Evolutionary conservation across 64 coral and sea anemone genomes (phyloP), one percentile per base, ranked within the genome.

Genomic region (Montipora sp.): DNA sequence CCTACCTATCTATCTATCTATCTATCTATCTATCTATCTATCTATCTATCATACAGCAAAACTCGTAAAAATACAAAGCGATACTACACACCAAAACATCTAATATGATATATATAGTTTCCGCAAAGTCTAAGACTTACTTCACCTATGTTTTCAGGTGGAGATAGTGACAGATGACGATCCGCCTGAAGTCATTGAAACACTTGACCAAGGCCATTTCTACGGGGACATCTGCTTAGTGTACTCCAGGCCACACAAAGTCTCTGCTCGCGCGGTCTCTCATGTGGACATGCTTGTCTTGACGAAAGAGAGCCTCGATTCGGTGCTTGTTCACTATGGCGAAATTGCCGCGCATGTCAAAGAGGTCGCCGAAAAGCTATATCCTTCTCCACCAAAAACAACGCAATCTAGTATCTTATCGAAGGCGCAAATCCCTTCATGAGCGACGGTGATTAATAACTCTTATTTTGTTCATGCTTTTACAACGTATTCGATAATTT

Each of bases 141-240:
- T 57, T 57, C 53, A 57, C 53, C 11, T 8, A 8, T 57, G 53
- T 57, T 63, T 63, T 3, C 59, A 97, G 95, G 92, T 92, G 21
- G 95, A 94, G 75, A 82, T 97, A 10, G 89, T 97, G 5, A 97
- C 88, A 6, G 92, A 94, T 13, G 92, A 97, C 23, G 87, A 97
- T 57, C 77, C 92, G 1, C 92, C 92, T 19, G 92, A 97, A 80
- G 53, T 97, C 47, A 94, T 94, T 73, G 95, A 97, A 79, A 97
- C 92, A 2, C 19, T 97, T 12, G 92, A 94, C 5, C 89, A 94
- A 51, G 87, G 95, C 15, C 10, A 59, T 19, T 94, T 60, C 48
- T 97, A 91, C 12, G 92, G 95, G n/a, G 89, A 97, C 50, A 81
- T 83, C 23, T 83, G 78, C 49, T 85, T 97, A 59, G 88, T 97